Evolutionary conservation across 2,888 invertebrate genomes (phyloP), one percentile per base, ranked within the genome.

Genomic region (Aethes cnicana): DNA sequence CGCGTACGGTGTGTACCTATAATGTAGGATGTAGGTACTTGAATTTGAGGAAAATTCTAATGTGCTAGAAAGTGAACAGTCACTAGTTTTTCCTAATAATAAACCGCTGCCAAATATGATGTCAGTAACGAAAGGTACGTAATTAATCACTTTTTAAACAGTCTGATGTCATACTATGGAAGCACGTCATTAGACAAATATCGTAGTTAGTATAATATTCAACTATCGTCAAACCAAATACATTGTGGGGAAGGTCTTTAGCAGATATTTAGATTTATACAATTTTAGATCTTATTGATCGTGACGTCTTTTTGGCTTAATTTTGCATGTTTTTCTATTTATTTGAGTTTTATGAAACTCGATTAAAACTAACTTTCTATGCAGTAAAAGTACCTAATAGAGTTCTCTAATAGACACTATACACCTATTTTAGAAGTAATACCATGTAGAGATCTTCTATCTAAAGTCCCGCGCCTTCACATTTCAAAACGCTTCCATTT

Each of bases 121-220:
- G n/a, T n/a, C n/a, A n/a, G n/a, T 8, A 21, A 30, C 39, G 17
- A 39, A 17, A 37, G 37, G 23, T 39, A 39, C n/a, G n/a, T n/a
- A n/a, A n/a, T 47, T 39, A 39, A 32, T 47, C 39, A 32, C 23
- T 17, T 39, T 47, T 39, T 32, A 47, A 47, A 39, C 21, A 37
- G 16, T 17, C 23, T 39, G 47, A 47, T 39, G 32, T 47, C 47
- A 47, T 47, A 8, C n/a, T n/a, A n/a, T 21, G 5, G 20, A 11
- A 23, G 23, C 12, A 16, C 37, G 47, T 47, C 47, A 47, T 12
- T 21, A 23, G 21, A 16, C 12, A 47, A 47, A 47, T 32, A 23
- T 23, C 17, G 20, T 18, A 23, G 9, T 8, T 32, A 25, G 21
- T 28, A 2, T 37, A 16, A 18, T 9, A 36, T 9, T 18, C 30